Base-by-base conservation (phyloP, 2,797 vertebrate species). In the Salarias fasciatus region DNA sequence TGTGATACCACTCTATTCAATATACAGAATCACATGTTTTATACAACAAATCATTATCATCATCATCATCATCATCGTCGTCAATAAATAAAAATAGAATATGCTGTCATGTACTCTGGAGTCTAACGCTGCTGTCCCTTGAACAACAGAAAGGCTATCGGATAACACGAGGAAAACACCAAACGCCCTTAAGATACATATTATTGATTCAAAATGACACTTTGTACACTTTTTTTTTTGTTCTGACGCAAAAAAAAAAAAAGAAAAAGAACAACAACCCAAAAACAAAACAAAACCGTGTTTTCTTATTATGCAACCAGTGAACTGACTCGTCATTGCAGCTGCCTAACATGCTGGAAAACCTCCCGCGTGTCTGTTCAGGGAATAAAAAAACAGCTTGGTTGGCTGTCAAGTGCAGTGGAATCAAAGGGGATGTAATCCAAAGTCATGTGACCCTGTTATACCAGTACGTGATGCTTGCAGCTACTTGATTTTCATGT, bases 1-100 rank as follows among this genome's bases (percentile, higher is more conserved):
- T 77, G 85, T 87, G 82, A 90, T 89, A 92, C 90, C 85, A 87
- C 81, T 93, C 89, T 93, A 93, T 91, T 86, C 84, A 90, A 35
- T 90, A 91, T 91, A 92, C 91, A 94, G 91, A 89, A 88, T 91
- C 88, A 92, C 88, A 73, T 86, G 72, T 88, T 91, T 92, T 90
- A 79, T 91, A 94, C 92, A 94, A 92, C 86, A 90, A 90, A 88
- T 90, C 66, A 24, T 24, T 18, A 24, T 24, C 68, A 66, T 85
- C 44, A 67, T 92, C 80, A 75, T 91, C 88, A 24, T 24, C 18
- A 24, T 24, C 68, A 66, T 85, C 44, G 67, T 92, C 80, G 75
- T 91, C 88, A 93, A 93, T 94, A 93, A 93, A 94, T 93, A 94
- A 93, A 94, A 94, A 94, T 93, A 94, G 89, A 92, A 90, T 35